phyloP scores from a whole-genome alignment of 1,140 invertebrate genomes.

The Anastrepha ludens region DNA sequence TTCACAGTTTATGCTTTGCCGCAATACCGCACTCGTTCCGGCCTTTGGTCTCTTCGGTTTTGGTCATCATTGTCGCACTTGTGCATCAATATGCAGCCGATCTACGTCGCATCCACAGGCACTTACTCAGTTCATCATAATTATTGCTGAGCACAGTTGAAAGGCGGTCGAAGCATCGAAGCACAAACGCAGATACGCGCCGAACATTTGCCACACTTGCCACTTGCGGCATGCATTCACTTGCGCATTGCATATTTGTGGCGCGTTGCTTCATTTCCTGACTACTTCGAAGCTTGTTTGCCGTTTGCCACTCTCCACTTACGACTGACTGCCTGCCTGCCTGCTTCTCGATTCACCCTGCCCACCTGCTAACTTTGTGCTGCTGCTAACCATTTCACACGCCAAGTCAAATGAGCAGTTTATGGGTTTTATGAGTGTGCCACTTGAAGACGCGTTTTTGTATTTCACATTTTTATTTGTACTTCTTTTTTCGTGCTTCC shows the following conservation, averaged over 20 bases:
- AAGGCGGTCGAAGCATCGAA: constrained; percentile 35
- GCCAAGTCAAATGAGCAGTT: constrained; percentile 53
- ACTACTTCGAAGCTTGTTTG: constrained; percentile 48
- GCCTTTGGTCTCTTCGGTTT: constrained; percentile 31
- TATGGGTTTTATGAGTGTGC: constrained; percentile 53
- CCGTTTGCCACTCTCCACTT: constrained; percentile 37
- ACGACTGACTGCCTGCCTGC: neutral
- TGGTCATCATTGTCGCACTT: constrained; percentile 47
- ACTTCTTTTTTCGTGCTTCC: constrained; percentile 52
- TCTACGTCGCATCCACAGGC: constrained; percentile 7
- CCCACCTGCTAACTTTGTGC: constrained; percentile 46
- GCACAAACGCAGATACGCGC: constrained; percentile 26
- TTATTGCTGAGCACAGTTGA: constrained; percentile 52
- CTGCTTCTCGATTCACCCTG: constrained; percentile 11
- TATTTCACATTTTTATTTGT: constrained; percentile 54
- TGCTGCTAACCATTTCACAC: constrained; percentile 52
- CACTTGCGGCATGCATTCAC: constrained; percentile 45
- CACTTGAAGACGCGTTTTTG: constrained; percentile 54
- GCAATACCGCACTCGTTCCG: neutral
- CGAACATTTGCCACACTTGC: constrained; percentile 41
- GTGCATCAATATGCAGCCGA: constrained; percentile 44
- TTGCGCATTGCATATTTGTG: constrained; percentile 33
- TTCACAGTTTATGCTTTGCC: neutral
- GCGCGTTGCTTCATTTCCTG: constrained; percentile 46
- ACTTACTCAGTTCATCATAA: constrained; percentile 52